Conservation (phyloP, 2,797 vertebrate species). For the Pagetopsis macropterus region DNA sequence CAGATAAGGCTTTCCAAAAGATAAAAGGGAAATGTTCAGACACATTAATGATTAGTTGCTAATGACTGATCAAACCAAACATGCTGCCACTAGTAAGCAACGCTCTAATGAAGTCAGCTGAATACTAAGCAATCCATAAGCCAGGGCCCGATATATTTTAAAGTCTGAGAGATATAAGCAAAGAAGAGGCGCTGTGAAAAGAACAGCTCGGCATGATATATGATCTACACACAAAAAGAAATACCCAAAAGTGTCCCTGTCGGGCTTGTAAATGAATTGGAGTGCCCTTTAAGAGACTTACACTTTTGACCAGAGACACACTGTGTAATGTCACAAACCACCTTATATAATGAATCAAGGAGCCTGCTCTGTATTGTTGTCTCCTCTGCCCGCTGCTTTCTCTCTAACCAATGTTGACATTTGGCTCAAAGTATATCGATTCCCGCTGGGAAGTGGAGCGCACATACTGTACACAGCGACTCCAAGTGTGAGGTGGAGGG, state of each 20-base stretch:
- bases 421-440: slow-evolving; percentile 78
- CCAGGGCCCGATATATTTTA: slow-evolving; percentile 20
- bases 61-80: slow-evolving; percentile 75
- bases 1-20: slow-evolving; percentile 51
- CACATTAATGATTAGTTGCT: slow-evolving; percentile 66
- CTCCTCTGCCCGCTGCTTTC: slow-evolving; percentile 52
- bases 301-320: slow-evolving; percentile 67
- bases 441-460: slow-evolving; percentile 50
- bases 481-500: slow-evolving; percentile 34
- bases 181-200: slow-evolving; percentile 19
- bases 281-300: slow-evolving; percentile 76
- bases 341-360: slow-evolving; percentile 76
- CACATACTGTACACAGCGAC: slow-evolving; percentile 23
- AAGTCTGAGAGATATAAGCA: slow-evolving; percentile 12
- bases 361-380: slow-evolving; percentile 57
- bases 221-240: slow-evolving; percentile 38
- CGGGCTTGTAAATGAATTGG: slow-evolving; percentile 57
- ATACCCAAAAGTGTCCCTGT: slow-evolving; percentile 42
- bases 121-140: slow-evolving; percentile 60
- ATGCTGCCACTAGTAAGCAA: slow-evolving; percentile 44
- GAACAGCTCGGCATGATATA: not conserved
- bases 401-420: slow-evolving; percentile 74
- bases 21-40: slow-evolving; percentile 70
- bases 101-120: slow-evolving; percentile 58
- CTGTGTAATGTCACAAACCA: slow-evolving; percentile 74